phyloP scores from a whole-genome alignment of 2,797 vertebrate genomes.

The Eptatretus atami region DNA sequence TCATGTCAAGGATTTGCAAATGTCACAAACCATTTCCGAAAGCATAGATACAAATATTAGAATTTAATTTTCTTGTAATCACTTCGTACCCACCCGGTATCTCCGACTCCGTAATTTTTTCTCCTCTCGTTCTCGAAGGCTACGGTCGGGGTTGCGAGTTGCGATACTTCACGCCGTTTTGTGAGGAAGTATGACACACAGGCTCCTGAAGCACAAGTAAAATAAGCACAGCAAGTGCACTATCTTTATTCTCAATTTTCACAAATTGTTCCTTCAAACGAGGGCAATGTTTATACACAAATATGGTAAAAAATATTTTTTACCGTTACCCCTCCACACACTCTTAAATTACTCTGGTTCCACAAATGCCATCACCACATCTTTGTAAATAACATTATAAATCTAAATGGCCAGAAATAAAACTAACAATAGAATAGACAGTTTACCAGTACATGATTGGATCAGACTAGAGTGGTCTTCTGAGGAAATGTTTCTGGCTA shows the following conservation, averaged over 20 bases:
- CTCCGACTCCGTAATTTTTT: slow-evolving; percentile 20
- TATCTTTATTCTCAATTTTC: neutral
- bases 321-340: too few relatives aligned
- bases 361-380: too few relatives aligned
- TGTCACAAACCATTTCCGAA: neutral
- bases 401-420: too few relatives aligned
- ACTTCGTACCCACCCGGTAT: slow-evolving; percentile 15
- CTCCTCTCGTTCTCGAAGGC: slow-evolving; percentile 20
- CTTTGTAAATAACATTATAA: too few relatives aligned
- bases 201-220: slow-evolving; percentile 12
- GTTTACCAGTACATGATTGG: too few relatives aligned
- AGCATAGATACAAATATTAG: neutral
- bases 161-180: slow-evolving; percentile 20
- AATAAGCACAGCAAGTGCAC: neutral
- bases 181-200: slow-evolving; percentile 22
- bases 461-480: too few relatives aligned
- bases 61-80: neutral
- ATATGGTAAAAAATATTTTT: too few relatives aligned
- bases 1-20: neutral
- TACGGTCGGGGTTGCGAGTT: slow-evolving; percentile 21
- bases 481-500: too few relatives aligned
- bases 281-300: too few relatives aligned
- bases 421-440: too few relatives aligned
- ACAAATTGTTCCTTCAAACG: too few relatives aligned
- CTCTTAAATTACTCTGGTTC: too few relatives aligned